Conservation (phyloP, 1,140 invertebrate genomes). For the Zaprionus vittiger region DNA sequence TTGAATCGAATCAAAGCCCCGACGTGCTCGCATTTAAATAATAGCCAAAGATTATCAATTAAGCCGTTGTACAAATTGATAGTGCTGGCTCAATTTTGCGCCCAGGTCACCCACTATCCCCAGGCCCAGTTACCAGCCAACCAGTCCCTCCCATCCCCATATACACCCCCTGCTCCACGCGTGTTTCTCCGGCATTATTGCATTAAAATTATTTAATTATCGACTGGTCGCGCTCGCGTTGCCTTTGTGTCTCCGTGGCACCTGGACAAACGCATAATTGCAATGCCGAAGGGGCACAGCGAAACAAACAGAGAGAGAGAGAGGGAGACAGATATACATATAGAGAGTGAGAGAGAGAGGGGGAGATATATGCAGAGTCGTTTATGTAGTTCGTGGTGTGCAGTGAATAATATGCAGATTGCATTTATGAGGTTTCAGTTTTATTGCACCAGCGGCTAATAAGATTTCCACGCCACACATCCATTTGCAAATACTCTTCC, state of each 20-base stretch:
- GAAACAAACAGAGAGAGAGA: not conserved
- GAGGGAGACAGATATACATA: not conserved
- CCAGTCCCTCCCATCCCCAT: too few species aligned
- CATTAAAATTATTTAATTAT: slow-evolving; percentile 65
- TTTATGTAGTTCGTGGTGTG: slow-evolving; percentile 24
- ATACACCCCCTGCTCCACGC: not conserved
- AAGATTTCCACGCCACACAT: slow-evolving; percentile 35
- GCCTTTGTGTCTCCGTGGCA: slow-evolving; percentile 38
- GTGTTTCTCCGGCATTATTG: slow-evolving; percentile 55
- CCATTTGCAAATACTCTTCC: not conserved
- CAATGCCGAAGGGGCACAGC: slow-evolving; percentile 29
- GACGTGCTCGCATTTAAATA: slow-evolving; percentile 70
- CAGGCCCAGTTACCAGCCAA: not conserved
- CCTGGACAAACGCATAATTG: slow-evolving; percentile 50
- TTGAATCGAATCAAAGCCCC: slow-evolving; percentile 70
- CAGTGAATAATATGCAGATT: slow-evolving; percentile 44
- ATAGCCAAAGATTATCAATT: slow-evolving; percentile 82
- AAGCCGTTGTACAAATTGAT: slow-evolving; percentile 77
- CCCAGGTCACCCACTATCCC: not conserved
- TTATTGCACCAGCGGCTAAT: slow-evolving; percentile 47
- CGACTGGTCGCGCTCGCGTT: slow-evolving; percentile 33
- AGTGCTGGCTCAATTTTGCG: slow-evolving; percentile 51
- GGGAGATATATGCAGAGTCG: slow-evolving; percentile 8
- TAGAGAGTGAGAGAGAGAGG: not conserved
- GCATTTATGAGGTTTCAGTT: slow-evolving; percentile 47